These are phyloP conservation scores for Urocynchramus pylzowi DNA, from an alignment of 2,113 vertebrate genomes.

Conservation along the genomic window DNA sequence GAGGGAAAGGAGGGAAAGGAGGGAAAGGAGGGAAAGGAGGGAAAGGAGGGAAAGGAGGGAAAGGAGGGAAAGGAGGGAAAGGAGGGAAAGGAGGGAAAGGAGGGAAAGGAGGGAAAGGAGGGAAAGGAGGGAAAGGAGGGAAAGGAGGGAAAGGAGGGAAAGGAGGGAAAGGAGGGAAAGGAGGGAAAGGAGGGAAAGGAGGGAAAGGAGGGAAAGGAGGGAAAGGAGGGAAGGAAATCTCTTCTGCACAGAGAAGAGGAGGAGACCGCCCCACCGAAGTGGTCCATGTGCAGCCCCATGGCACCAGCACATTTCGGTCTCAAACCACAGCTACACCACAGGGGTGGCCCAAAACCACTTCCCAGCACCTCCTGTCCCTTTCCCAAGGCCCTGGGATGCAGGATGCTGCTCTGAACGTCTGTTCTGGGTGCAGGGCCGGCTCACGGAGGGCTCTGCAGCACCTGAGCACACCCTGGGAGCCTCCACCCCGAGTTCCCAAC, in stretches of 20 bases:
- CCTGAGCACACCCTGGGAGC: background rate
- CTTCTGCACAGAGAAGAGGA: rapidly evolving
- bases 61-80: background rate
- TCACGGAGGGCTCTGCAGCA: rapidly evolving
- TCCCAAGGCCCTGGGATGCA: background rate
- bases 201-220: too few relatives aligned
- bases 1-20: too few relatives aligned
- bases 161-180: too few relatives aligned
- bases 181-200: too few relatives aligned
- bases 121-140: too few relatives aligned
- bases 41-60: too few relatives aligned
- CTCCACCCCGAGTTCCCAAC: background rate
- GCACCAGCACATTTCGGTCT: rapidly evolving
- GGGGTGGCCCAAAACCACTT: background rate
- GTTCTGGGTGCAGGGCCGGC: background rate
- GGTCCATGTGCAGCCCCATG: rapidly evolving
- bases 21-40: too few relatives aligned
- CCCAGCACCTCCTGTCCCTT: background rate
- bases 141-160: too few relatives aligned
- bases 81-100: background rate
- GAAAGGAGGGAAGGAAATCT: background rate
- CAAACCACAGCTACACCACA: rapidly evolving
- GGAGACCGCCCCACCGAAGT: rapidly evolving
- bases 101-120: too few relatives aligned
- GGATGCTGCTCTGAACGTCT: background rate